phyloP scores from a whole-genome alignment of 2,888 invertebrate genomes.

The Athripsodes cinereus region DNA sequence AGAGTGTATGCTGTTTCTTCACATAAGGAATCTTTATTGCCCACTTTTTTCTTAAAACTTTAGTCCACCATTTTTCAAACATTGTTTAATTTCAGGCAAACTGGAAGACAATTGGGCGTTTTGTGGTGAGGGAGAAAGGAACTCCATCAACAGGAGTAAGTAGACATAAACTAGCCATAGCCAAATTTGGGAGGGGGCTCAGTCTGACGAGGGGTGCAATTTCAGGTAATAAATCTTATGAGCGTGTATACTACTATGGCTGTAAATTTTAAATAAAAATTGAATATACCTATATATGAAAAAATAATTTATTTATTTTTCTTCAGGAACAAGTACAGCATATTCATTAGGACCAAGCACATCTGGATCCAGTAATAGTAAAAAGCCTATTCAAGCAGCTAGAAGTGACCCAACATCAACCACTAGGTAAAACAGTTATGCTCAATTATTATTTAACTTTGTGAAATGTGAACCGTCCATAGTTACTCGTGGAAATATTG shows the following conservation, averaged over 20 bases:
- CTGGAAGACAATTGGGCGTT: slow-evolving; percentile 85
- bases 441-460: too few species aligned
- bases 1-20: too few species aligned
- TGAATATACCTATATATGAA: too few species aligned
- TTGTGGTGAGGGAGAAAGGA: slow-evolving; percentile 66
- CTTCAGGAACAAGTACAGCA: neutral
- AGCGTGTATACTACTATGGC: too few species aligned
- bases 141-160: slow-evolving; percentile 48
- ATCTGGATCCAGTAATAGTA: slow-evolving; percentile 29
- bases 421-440: slow-evolving; percentile 1
- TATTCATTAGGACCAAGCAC: neutral
- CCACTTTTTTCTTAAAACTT: too few species aligned
- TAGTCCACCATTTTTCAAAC: neutral
- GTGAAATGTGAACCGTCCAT: too few species aligned
- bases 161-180: slow-evolving; percentile 49
- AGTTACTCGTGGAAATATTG: neutral
- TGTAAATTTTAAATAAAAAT: too few species aligned
- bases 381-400: slow-evolving; percentile 54
- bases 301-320: neutral
- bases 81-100: slow-evolving; percentile 46
- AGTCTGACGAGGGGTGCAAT: slow-evolving; percentile 62
- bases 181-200: slow-evolving; percentile 61
- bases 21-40: too few species aligned
- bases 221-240: slow-evolving; percentile 45
- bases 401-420: slow-evolving; percentile 56